Evolutionary conservation across 1,140 invertebrate genomes (phyloP).

Genomic region (Cydia pomonella): DNA sequence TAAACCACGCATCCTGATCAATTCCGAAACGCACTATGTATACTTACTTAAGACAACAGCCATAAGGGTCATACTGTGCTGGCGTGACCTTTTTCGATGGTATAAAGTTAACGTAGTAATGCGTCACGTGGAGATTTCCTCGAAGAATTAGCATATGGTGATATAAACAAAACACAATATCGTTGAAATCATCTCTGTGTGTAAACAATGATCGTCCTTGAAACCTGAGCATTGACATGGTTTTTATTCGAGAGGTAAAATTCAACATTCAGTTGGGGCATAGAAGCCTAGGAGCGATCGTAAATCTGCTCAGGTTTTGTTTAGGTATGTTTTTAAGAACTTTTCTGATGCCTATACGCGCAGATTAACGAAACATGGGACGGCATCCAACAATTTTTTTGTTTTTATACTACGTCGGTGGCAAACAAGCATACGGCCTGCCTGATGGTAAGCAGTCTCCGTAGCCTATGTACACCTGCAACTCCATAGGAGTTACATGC

Average conservation of each 20-base stretch:
- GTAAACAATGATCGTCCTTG: slow-evolving; percentile 3
- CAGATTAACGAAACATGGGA: too few species aligned
- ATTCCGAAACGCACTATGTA: background rate
- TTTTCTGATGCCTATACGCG: background rate
- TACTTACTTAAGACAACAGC: background rate
- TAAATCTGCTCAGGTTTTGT: background rate
- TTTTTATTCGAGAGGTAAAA: background rate
- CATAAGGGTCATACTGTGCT: background rate
- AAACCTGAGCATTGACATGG: background rate
- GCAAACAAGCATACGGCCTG: too few species aligned
- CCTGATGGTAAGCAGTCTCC: too few species aligned
- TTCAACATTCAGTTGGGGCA: background rate
- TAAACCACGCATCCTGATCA: background rate
- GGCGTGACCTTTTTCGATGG: background rate
- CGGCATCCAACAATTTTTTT: too few species aligned
- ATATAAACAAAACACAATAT: slow-evolving; percentile 19
- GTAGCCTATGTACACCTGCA: too few species aligned
- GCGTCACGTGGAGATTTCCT: slow-evolving; percentile 6
- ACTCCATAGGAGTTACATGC: too few species aligned
- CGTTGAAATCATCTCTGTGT: background rate
- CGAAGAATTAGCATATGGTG: slow-evolving; percentile 16
- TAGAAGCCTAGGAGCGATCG: too few species aligned
- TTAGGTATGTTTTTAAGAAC: background rate
- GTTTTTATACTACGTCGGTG: too few species aligned
- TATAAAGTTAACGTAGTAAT: slow-evolving; percentile 1